A percentile compares a stretch with the other conserved stretches of the same genome.
phyloP scores from a whole-genome alignment of 1,140 invertebrate genomes.

The Pachypsylla venusta region DNA sequence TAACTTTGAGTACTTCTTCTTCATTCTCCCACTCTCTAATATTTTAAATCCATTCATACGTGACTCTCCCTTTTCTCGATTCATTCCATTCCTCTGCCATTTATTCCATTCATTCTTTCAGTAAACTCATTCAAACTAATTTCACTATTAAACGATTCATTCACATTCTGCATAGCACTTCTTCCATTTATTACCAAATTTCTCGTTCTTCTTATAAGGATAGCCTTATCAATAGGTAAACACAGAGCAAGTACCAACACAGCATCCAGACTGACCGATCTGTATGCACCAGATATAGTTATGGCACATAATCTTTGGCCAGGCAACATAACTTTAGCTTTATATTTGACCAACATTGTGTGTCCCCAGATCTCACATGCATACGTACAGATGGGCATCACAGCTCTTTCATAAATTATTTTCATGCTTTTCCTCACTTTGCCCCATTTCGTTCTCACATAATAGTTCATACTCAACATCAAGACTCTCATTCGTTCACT shows the following conservation, averaged over 20 bases:
- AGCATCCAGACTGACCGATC: not conserved
- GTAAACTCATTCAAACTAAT: not conserved
- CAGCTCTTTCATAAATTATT: not conserved
- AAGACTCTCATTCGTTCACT: not conserved
- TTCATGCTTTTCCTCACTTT: no score
- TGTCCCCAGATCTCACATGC: constrained; percentile 3
- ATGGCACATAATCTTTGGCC: constrained; percentile 6
- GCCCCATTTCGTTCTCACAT: not conserved
- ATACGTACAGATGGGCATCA: not conserved
- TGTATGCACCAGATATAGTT: not conserved
- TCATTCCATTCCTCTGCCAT: not conserved
- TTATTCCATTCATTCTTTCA: not conserved
- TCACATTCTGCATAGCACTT: no score
- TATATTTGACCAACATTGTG: not conserved
- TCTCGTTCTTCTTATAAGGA: not conserved
- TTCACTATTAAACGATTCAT: no score
- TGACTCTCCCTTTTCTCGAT: not conserved
- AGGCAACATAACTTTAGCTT: not conserved
- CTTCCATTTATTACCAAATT: not conserved
- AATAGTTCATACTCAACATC: not conserved
- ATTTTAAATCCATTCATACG: not conserved
- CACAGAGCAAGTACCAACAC: not conserved
- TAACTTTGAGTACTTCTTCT: no score
- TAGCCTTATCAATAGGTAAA: not conserved
- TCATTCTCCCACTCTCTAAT: no score